These are phyloP conservation scores for Aurelia sp. DNA, from an alignment of 30 jellyfish, hydroid and myxozoan genomes.

Conservation along the genomic window DNA sequence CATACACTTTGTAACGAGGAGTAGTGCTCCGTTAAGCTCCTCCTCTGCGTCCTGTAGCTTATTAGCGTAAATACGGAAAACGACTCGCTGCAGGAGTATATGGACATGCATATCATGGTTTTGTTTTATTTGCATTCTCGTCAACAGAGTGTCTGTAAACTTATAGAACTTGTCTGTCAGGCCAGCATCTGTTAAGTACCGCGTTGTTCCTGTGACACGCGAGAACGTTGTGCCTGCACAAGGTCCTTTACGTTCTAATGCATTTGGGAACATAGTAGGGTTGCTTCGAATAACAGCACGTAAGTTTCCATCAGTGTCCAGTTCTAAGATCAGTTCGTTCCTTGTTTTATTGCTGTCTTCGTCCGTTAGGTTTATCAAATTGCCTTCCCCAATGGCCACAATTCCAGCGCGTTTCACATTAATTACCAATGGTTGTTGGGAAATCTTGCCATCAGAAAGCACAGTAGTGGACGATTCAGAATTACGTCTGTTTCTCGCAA, in stretches of 20 bases:
- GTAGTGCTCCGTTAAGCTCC: not conserved
- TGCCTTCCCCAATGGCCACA: too few relatives aligned
- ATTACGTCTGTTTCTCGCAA: too few relatives aligned
- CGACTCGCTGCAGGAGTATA: not conserved
- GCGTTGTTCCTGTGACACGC: not conserved
- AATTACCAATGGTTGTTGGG: too few relatives aligned
- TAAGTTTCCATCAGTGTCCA: too few relatives aligned
- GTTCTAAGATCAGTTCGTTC: too few relatives aligned
- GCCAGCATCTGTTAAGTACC: slow-evolving; percentile 13
- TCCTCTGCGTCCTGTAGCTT: not conserved
- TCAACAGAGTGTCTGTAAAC: not conserved
- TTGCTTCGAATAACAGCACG: not conserved
- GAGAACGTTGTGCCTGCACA: slow-evolving; percentile 9
- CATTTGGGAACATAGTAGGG: slow-evolving; percentile 13
- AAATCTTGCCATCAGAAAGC: too few relatives aligned
- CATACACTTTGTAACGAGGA: not conserved
- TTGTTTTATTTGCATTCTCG: not conserved
- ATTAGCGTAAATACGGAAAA: not conserved
- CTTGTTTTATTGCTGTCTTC: too few relatives aligned
- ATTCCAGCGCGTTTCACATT: too few relatives aligned
- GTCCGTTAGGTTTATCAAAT: too few relatives aligned
- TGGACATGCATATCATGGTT: slow-evolving; percentile 8
- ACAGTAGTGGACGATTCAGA: too few relatives aligned
- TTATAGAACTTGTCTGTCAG: not conserved
- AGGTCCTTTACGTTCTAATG: slow-evolving; percentile 11